Evolutionary conservation across 64 coral and sea anemone species (phyloP).

Genomic region (Acropora tenuis): DNA sequence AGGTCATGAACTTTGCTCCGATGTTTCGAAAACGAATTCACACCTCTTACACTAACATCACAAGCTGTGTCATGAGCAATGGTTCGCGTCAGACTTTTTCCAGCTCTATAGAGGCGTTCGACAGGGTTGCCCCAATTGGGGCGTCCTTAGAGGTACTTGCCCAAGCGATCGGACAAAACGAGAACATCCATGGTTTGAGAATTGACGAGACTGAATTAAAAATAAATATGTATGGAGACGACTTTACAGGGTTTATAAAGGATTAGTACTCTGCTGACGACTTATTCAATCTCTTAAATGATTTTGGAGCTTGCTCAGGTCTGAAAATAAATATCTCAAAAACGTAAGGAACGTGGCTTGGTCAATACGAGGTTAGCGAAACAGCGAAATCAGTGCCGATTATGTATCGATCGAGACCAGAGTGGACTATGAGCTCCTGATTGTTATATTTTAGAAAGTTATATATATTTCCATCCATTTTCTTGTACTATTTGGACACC

Average conservation of each 20-base stretch:
- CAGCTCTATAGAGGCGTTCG: background rate
- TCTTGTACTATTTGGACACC: too few relatives aligned
- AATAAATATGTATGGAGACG: background rate
- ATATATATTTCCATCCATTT: too few relatives aligned
- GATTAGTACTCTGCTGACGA: background rate
- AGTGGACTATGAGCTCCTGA: too few relatives aligned
- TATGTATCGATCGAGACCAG: too few relatives aligned
- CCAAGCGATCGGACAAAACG: background rate
- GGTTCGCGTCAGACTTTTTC: background rate
- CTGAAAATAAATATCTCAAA: background rate
- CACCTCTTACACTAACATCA: background rate
- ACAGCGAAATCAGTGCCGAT: too few relatives aligned
- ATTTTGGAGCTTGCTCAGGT: background rate
- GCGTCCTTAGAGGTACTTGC: background rate
- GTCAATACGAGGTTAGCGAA: too few relatives aligned
- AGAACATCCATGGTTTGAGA: background rate
- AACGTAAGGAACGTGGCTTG: background rate
- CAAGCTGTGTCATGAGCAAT: constrained; percentile 6
- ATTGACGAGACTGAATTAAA: background rate
- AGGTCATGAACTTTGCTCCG: background rate
- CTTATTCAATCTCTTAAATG: background rate
- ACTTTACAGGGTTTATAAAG: background rate
- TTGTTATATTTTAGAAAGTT: too few relatives aligned
- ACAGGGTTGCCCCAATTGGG: constrained; percentile 1
- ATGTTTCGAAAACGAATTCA: background rate